Percentiles rank a stretch among this genome's conserved stretches.
phyloP scores from a whole-genome alignment of 2,113 vertebrate genomes.

The Calonectris borealis region DNA sequence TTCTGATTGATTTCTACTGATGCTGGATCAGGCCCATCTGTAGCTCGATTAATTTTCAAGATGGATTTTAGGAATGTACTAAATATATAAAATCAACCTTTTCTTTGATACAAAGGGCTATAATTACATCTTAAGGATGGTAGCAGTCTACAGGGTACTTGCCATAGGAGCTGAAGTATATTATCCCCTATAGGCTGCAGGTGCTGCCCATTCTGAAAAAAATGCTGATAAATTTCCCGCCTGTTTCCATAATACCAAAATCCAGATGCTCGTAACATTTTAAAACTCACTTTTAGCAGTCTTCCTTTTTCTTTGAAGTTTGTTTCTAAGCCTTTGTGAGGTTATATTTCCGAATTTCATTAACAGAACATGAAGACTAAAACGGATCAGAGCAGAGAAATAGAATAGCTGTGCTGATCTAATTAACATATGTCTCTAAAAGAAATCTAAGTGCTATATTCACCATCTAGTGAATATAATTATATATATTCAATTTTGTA shows the following conservation, averaged over 20 bases:
- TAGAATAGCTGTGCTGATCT: not conserved
- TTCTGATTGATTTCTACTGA: not conserved
- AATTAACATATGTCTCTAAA: not conserved
- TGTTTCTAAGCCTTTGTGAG: not conserved
- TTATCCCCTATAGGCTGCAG: not conserved
- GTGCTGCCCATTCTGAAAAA: not conserved
- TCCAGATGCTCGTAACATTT: not conserved
- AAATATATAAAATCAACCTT: not conserved
- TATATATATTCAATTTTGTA: not conserved
- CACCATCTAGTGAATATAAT: not conserved
- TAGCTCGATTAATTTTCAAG: not conserved
- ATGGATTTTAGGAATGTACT: not conserved
- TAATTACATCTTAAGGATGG: not conserved
- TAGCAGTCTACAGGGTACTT: not conserved
- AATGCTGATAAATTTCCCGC: not conserved
- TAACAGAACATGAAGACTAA: not conserved
- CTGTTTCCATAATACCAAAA: not conserved
- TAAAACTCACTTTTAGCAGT: not conserved
- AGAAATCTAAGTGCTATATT: not conserved
- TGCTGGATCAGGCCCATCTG: not conserved
- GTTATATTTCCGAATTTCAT: not conserved
- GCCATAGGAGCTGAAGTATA: not conserved
- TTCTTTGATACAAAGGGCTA: not conserved
- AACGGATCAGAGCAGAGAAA: not conserved
- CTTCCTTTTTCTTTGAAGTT: constrained; percentile 28